Conservation (phyloP, 2,888 invertebrate species). For the Salticus scenicus region DNA sequence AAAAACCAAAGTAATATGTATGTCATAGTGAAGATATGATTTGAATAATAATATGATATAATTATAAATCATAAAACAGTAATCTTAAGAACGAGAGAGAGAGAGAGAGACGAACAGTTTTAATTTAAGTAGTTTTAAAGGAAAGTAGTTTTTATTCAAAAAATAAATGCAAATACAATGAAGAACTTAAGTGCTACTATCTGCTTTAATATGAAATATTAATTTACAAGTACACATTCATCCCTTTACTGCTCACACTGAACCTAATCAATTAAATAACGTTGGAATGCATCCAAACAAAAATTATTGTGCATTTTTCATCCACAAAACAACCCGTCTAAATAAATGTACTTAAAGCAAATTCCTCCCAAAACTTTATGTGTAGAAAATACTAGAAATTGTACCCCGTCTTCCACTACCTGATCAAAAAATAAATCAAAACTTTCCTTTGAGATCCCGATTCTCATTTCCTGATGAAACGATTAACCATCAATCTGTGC, state of each 20-base stretch:
- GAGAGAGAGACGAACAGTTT: too few species aligned
- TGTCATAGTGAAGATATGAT: too few species aligned
- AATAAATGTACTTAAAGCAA: not conserved
- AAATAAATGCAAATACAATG: too few species aligned
- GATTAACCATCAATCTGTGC: slow-evolving; percentile 30
- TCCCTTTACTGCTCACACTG: not conserved
- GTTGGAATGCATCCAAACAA: not conserved
- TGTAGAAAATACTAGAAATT: not conserved
- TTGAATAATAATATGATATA: too few species aligned
- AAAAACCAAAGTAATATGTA: too few species aligned
- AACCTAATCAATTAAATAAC: not conserved
- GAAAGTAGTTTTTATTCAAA: too few species aligned
- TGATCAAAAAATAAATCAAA: slow-evolving; percentile 24
- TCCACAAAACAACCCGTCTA: not conserved
- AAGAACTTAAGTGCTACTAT: too few species aligned
- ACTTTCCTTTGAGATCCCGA: not conserved
- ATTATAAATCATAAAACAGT: too few species aligned
- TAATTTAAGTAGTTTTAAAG: too few species aligned
- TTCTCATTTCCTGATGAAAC: slow-evolving; percentile 10
- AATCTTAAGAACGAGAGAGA: too few species aligned
- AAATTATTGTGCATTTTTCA: not conserved
- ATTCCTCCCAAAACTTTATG: not conserved
- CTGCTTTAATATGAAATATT: too few species aligned
- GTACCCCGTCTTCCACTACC: not conserved
- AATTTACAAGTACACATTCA: too few species aligned